A percentile compares a stretch with the other conserved stretches of the same genome.
These are phyloP conservation scores for Tuta absoluta DNA, from an alignment of 2,888 invertebrate species.

Conservation along the genomic window DNA sequence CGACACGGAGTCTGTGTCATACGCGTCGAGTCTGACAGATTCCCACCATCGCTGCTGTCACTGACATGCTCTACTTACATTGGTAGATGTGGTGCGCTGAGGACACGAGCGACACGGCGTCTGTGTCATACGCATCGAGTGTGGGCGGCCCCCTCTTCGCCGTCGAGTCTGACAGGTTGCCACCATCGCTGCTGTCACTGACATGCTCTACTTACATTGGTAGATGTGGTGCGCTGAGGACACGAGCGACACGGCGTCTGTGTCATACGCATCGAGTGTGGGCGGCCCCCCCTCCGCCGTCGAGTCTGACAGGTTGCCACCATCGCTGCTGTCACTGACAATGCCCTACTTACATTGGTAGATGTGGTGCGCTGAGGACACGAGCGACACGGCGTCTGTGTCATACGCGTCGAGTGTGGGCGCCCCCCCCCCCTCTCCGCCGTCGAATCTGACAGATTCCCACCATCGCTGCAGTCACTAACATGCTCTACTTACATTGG, in stretches of 20 bases:
- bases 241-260: too few relatives aligned
- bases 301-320: too few relatives aligned
- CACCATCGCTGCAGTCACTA: neutral
- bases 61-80: conserved; percentile 65
- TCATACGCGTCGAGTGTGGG: conserved; percentile 85
- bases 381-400: conserved; percentile 86
- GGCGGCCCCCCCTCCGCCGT: conserved; percentile 85
- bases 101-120: too few relatives aligned
- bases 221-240: too few relatives aligned
- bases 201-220: conserved; percentile 68
- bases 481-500: conserved; percentile 81
- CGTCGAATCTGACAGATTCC: conserved; percentile 68
- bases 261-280: conserved; percentile 82
- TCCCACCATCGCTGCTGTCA: too few relatives aligned
- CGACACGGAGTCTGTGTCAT: too few relatives aligned
- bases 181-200: too few relatives aligned
- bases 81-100: too few relatives aligned
- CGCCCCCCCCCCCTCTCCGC: conserved; percentile 85
- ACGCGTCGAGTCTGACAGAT: too few relatives aligned
- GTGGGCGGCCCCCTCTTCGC: conserved; percentile 86
- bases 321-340: too few relatives aligned
- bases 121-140: too few relatives aligned
- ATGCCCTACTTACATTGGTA: conserved; percentile 83
- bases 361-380: conserved; percentile 86
- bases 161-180: too few relatives aligned